A percentile compares a stretch with the other conserved stretches of the same genome.
Conservation (phyloP, 2,797 vertebrate genomes). For the Acropternis orthonyx region DNA sequence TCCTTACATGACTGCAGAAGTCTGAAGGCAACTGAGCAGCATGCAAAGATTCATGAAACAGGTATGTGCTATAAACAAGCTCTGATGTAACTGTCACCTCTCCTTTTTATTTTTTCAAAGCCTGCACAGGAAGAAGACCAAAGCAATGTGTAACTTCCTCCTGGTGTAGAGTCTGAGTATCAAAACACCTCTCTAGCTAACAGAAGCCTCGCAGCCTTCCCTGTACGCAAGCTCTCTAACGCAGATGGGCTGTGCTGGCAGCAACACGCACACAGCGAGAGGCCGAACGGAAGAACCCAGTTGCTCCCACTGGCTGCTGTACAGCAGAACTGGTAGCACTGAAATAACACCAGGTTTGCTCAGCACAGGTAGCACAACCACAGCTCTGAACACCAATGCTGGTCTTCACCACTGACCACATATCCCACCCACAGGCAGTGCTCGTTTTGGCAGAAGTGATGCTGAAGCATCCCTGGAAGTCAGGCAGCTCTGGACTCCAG, state of each 20-base stretch:
- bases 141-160: not conserved
- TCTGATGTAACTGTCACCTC: not conserved
- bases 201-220: not conserved
- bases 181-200: not conserved
- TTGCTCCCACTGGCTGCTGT: not conserved
- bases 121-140: not conserved
- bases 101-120: not conserved
- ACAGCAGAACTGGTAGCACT: not conserved
- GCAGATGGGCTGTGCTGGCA: not conserved
- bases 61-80: not conserved
- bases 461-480: rapidly evolving
- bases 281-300: not conserved
- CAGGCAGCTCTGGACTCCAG: not conserved
- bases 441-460: rapidly evolving
- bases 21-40: not conserved
- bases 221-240: not conserved
- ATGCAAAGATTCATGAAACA: rapidly evolving
- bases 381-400: rapidly evolving
- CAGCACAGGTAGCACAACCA: not conserved
- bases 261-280: rapidly evolving
- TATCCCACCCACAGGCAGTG: rapidly evolving
- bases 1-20: not conserved
- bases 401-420: rapidly evolving
- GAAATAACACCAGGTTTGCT: not conserved
- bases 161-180: not conserved